A percentile compares a stretch with the other conserved stretches of the same genome.
Conservation (phyloP, 2,113 vertebrate genomes). For the Rhadina sibilatrix region DNA sequence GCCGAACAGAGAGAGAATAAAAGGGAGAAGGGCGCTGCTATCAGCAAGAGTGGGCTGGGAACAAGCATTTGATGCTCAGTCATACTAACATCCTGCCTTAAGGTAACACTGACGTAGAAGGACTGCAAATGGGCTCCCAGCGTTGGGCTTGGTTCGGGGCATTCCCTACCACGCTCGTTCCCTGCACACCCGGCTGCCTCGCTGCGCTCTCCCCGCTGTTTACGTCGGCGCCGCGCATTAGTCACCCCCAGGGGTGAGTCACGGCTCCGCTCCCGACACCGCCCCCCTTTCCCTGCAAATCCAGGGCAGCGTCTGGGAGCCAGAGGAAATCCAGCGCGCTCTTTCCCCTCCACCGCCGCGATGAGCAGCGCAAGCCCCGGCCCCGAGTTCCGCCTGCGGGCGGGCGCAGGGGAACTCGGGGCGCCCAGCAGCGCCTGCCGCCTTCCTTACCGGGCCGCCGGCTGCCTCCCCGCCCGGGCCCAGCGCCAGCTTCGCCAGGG, state of each 20-base stretch:
- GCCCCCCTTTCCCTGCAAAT: background rate
- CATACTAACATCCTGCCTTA: background rate
- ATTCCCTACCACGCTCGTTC: accelerated
- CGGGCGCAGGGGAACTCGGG: background rate
- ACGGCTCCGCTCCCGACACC: background rate
- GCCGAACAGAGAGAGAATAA: accelerated
- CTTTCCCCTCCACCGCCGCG: accelerated
- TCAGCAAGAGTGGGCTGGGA: background rate
- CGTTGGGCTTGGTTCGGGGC: accelerated
- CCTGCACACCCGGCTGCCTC: accelerated
- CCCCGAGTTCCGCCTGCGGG: background rate
- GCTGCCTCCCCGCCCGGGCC: slow-evolving; percentile 74
- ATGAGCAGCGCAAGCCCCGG: background rate
- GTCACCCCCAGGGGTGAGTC: background rate
- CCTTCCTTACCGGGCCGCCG: slow-evolving; percentile 46
- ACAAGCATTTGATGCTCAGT: background rate
- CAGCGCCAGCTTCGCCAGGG: slow-evolving; percentile 87
- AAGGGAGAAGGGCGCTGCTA: background rate
- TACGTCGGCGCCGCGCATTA: background rate
- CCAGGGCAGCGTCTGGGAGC: background rate
- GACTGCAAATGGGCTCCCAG: accelerated
- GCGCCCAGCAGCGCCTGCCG: background rate
- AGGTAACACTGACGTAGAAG: background rate
- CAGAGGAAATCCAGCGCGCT: accelerated
- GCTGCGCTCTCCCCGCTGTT: accelerated